A percentile compares a stretch with the other conserved stretches of the same genome.
These are phyloP conservation scores for Celastrina argiolus DNA, from an alignment of 2,888 invertebrate species.

Conservation along the genomic window DNA sequence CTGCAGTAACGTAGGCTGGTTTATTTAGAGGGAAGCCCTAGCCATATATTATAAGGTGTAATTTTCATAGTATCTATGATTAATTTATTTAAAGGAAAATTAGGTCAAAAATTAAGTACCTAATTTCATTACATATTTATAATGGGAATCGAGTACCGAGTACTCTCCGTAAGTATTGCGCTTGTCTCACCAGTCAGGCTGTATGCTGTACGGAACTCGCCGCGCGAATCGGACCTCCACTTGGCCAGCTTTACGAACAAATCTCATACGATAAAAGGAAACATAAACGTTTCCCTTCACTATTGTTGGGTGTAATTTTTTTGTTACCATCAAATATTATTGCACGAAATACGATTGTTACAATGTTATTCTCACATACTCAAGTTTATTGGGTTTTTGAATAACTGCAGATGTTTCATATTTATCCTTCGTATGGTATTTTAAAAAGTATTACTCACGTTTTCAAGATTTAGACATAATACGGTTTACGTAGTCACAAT, in stretches of 20 bases:
- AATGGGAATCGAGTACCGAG: no score
- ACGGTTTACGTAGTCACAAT: no score
- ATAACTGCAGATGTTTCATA: not conserved
- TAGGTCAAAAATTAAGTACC: no score
- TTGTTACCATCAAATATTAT: not conserved
- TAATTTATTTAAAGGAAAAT: no score
- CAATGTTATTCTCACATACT: not conserved
- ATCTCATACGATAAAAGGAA: slow-evolving; percentile 14
- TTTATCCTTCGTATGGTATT: not conserved
- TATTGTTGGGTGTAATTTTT: slow-evolving; percentile 14
- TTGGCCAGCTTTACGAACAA: not conserved
- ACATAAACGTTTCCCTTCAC: slow-evolving; percentile 15
- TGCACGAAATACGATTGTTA: not conserved
- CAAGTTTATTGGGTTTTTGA: slow-evolving; percentile 4
- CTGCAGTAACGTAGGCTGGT: no score
- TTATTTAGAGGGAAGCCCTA: no score
- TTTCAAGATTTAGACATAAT: not conserved
- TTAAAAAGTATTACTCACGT: not conserved
- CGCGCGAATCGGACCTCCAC: not conserved
- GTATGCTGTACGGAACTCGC: no score
- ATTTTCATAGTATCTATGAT: no score
- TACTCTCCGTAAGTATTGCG: no score
- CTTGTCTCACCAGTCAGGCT: no score
- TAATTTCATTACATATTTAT: no score
- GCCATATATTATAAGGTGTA: no score